Conservation (phyloP, 2,113 vertebrate genomes). For the Pseudorasbora parva region DNA sequence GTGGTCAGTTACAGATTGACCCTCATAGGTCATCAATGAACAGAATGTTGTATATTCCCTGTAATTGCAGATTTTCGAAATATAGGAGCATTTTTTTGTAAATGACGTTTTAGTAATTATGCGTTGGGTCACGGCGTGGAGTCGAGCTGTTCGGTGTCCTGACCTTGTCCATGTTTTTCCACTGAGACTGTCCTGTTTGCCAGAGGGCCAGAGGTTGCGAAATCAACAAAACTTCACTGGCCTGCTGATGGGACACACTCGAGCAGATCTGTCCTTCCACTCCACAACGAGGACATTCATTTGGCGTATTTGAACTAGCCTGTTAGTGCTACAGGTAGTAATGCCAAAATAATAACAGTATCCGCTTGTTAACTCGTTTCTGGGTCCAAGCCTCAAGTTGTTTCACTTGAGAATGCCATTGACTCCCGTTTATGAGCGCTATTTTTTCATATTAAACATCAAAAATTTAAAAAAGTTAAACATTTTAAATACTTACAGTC, state of each 20-base stretch:
- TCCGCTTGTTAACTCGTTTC: too few species aligned
- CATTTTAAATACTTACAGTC: too few species aligned
- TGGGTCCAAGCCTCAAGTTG: too few species aligned
- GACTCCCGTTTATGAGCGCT: too few species aligned
- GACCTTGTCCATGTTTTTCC: constrained; percentile 48
- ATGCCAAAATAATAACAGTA: too few species aligned
- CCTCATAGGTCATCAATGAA: neutral
- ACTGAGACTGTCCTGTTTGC: constrained; percentile 38
- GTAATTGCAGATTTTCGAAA: constrained; percentile 27
- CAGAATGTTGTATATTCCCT: neutral
- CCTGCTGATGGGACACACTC: neutral
- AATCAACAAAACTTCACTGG: constrained; percentile 32
- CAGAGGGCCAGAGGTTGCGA: constrained; percentile 33
- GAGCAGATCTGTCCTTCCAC: constrained; percentile 30
- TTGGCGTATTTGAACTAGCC: too few species aligned
- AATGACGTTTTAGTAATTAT: constrained; percentile 34
- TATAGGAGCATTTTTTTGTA: constrained; percentile 38
- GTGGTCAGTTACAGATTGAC: neutral
- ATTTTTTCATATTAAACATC: too few species aligned
- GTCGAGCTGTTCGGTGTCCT: constrained; percentile 41
- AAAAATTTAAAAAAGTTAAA: too few species aligned
- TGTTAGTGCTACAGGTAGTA: too few species aligned
- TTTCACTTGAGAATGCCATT: too few species aligned
- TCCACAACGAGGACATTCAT: too few species aligned
- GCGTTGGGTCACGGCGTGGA: constrained; percentile 45